A percentile compares a stretch with the other conserved stretches of the same genome.
Evolutionary conservation across 1,140 invertebrate genomes (phyloP).

Genomic region (Delia radicum): DNA sequence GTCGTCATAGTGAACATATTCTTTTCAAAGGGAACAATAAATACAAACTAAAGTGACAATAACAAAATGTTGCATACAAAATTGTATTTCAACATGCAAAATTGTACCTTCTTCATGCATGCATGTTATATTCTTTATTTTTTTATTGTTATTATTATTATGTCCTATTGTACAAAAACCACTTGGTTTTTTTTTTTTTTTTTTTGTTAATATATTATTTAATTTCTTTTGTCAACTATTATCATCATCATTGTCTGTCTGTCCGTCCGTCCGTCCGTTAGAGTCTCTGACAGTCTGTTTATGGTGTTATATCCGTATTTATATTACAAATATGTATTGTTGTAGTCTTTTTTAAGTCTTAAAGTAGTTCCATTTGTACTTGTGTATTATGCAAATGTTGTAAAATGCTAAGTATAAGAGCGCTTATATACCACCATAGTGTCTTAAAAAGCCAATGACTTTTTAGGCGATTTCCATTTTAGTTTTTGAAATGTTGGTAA

Average conservation of each 20-base stretch:
- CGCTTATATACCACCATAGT: not conserved
- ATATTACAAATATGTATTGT: not conserved
- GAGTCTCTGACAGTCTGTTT: not conserved
- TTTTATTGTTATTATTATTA: not conserved
- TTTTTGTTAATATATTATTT: not conserved
- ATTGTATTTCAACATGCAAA: not conserved
- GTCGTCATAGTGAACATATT: not conserved
- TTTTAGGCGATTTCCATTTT: slow-evolving; percentile 9
- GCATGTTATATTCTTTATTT: not conserved
- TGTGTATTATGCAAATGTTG: slow-evolving; percentile 6
- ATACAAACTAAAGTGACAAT: not conserved
- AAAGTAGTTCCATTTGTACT: not conserved
- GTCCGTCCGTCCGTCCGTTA: not conserved
- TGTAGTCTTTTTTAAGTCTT: not conserved
- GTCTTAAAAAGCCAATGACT: slow-evolving; percentile 18
- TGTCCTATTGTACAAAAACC: not conserved
- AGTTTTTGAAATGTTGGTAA: not conserved
- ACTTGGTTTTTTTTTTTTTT: not conserved
- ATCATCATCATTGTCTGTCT: not conserved
- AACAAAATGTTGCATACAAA: not conserved
- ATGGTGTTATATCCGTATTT: slow-evolving; percentile 17
- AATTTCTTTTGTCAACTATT: not conserved
- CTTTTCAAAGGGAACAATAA: not conserved
- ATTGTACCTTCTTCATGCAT: not conserved
- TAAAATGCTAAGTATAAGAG: not conserved